These are phyloP conservation scores for Labrus mixtus DNA, from an alignment of 2,113 vertebrate genomes.

Conservation along the genomic window DNA sequence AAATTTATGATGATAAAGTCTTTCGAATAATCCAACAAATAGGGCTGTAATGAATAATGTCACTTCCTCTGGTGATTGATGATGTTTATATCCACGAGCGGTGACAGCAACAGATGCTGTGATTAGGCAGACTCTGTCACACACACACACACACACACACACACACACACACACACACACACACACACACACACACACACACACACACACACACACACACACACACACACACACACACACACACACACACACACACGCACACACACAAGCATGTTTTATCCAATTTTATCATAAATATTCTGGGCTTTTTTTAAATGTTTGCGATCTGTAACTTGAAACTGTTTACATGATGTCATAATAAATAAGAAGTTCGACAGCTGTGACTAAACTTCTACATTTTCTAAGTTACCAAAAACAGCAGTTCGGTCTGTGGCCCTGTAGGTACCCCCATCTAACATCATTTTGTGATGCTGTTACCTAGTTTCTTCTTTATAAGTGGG, in stretches of 20 bases:
- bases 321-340: no score
- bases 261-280: neutral
- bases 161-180: neutral
- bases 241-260: no score
- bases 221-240: no score
- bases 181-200: no score
- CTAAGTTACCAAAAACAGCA: no score
- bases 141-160: constrained; percentile 7
- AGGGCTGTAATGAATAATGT: constrained; percentile 47
- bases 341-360: no score
- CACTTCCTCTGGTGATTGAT: constrained; percentile 63
- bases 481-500: neutral
- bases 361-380: no score
- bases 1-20: constrained; percentile 14
- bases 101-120: constrained; percentile 69
- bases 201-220: no score
- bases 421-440: no score
- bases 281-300: neutral
- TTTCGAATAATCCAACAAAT: constrained; percentile 53
- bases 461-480: neutral
- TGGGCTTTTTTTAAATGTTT: neutral
- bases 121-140: constrained; percentile 43
- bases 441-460: neutral
- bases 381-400: no score
- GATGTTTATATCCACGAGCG: constrained; percentile 66